Conservation (phyloP, 2,113 vertebrate species). For the Litocranius walleri region DNA sequence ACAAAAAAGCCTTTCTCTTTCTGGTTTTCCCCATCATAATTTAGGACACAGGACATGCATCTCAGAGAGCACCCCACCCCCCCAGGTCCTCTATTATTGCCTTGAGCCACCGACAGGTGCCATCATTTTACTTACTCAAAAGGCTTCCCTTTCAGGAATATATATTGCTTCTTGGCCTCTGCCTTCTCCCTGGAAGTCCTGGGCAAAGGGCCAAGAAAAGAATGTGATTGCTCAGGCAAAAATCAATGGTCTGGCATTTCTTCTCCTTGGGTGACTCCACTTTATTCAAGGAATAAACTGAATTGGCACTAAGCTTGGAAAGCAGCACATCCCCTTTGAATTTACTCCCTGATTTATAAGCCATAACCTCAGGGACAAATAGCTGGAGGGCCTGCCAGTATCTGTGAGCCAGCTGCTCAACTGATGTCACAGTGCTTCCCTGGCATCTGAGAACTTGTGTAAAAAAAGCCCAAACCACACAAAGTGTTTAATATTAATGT, state of each 20-base stretch:
- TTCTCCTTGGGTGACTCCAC: neutral
- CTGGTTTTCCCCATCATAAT: neutral
- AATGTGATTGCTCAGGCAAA: neutral
- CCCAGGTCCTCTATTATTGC: neutral
- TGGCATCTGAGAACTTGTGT: neutral
- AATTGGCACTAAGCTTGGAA: neutral
- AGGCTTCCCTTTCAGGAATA: neutral
- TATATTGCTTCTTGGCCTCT: neutral
- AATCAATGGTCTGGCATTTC: neutral
- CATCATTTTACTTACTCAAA: neutral
- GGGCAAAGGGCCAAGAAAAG: neutral
- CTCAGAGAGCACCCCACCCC: neutral
- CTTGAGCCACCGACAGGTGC: neutral
- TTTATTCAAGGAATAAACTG: neutral
- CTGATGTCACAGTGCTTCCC: neutral
- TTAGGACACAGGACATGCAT: neutral
- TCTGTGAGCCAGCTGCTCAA: neutral
- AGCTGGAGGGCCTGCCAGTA: neutral
- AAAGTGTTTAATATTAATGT: neutral
- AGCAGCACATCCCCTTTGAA: neutral
- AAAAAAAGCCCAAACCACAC: neutral
- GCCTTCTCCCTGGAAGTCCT: conserved; percentile 1
- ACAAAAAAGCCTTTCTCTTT: neutral
- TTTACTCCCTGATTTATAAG: neutral
- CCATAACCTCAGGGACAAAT: neutral